Evolutionary conservation across 2,113 vertebrate species (phyloP), one percentile per base, ranked within the genome.

Genomic region (Syngnathus typhle): DNA sequence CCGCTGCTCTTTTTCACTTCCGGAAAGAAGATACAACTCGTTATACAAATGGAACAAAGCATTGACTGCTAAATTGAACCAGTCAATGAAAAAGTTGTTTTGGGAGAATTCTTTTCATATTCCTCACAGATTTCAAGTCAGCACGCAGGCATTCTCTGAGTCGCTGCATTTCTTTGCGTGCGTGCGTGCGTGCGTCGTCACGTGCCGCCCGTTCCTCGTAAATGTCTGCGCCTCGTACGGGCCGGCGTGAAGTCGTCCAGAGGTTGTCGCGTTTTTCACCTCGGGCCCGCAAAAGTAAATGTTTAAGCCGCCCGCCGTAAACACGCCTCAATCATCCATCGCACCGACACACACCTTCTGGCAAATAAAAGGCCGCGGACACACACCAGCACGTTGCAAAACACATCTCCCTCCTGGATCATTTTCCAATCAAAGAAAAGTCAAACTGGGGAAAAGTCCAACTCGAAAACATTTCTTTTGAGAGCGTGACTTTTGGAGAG

Each of bases 231-330:
- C 1, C 6, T 1, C 41, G 79, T 11, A n/a, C 44, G 16, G 64
- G 59, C 19, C 1, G 69, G 70, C 10, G 78, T 69, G 78, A 76
- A 77, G 83, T 78, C 79, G 74, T 75, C 54, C 78, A 78, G 79
- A 72, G 76, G 71, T 75, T 67, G 49, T 64, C 37, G 32, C 56
- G 80, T 58, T 58, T 76, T 86, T 84, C 85, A 89, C 87, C 84
- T 88, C 83, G 6, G 7, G 84, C 66, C 77, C 84, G 70, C 77
- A 79, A 86, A 82, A 80, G 86, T 90, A 89, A 90, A 89, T 88
- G 86, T 90, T 89, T 90, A 89, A 87, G 84, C 69, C 71, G 81
- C 75, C 67, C 18, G 61, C 15, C 63, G 82, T 89, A 89, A 90
- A 87, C 86, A 88, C 8, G 23, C 68, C 18, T 89, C 88, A 90